Evolutionary conservation across 2,888 invertebrate genomes (phyloP), one percentile per base, ranked within the genome.

Genomic region (Sarcophaga carnaria): DNA sequence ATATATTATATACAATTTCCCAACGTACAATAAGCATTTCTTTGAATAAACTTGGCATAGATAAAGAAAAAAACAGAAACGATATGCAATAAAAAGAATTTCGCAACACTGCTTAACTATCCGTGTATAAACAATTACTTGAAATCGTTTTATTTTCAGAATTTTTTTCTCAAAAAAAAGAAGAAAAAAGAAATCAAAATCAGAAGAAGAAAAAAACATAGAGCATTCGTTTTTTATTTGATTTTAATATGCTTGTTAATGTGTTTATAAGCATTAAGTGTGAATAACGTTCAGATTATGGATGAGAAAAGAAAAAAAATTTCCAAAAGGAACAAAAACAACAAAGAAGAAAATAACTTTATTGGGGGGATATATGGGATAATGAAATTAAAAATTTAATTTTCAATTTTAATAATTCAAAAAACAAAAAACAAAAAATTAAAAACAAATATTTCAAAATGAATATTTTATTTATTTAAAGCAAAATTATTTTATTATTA

Each of bases 221-320:
- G 37, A 8, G 1, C 8, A 37, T 8, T 37, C 37, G 37, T 1
- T 59, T 72, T 27, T 59, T 60, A 64, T 78, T 88, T 69, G 49
- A 77, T 89, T 80, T 88, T 85, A 83, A 88, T 89, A 84, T 80
- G 74, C 72, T 84, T 89, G 89, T 83, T 90, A 89, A 89, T 88
- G 85, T 88, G 88, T 91, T 90, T 90, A 90, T 89, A 90, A 88
- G 89, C 74, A 78, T 47, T 37, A 88, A 85, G 90, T 91, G 91
- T 80, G 90, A 91, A 88, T 27, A 89, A 90, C 77, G 87, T 88
- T 80, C 20, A 17, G 1, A 80, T 62, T 37, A 12, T 45, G 54
- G 54, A 14, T 54, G 37, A 10, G 8, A 37, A 37, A 37, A 8
- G 37, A 2, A 37, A 37, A 37, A 49, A 49, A 49, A 49, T 1